Percentiles rank a stretch among this genome's conserved stretches.
phyloP scores from a whole-genome alignment of 2,113 vertebrate species.

The Passer domesticus region DNA sequence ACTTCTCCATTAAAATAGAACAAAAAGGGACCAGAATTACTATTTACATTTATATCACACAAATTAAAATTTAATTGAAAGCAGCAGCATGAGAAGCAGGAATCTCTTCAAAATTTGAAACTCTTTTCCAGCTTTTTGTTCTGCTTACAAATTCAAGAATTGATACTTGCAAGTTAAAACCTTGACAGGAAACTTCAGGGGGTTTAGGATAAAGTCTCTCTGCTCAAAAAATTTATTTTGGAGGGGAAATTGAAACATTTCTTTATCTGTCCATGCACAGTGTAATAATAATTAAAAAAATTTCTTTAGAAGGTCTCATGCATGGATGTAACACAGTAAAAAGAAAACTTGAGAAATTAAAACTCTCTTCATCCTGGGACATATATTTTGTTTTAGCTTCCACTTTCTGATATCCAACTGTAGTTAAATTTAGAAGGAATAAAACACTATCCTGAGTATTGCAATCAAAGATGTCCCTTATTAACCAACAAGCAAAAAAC shows the following conservation, averaged over 20 bases:
- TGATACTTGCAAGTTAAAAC: neutral
- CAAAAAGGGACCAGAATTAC: neutral
- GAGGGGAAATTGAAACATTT: neutral
- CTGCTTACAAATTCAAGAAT: neutral
- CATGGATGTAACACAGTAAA: neutral
- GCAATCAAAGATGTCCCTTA: neutral
- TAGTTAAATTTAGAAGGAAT: neutral
- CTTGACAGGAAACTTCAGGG: neutral
- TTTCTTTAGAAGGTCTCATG: neutral
- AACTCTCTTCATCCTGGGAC: neutral
- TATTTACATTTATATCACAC: neutral
- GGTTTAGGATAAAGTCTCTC: neutral
- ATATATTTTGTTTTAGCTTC: neutral
- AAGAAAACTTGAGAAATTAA: neutral
- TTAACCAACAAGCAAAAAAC: neutral
- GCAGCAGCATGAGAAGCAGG: neutral
- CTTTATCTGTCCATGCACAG: neutral
- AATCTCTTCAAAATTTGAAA: neutral
- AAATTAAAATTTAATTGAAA: neutral
- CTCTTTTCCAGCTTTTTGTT: neutral
- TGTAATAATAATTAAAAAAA: neutral
- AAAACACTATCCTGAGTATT: neutral
- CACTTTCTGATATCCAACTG: neutral
- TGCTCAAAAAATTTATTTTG: neutral
- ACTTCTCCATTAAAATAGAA: neutral